Evolutionary conservation across 1,140 invertebrate species (phyloP).

Genomic region (Metopolophium dirhodum): DNA sequence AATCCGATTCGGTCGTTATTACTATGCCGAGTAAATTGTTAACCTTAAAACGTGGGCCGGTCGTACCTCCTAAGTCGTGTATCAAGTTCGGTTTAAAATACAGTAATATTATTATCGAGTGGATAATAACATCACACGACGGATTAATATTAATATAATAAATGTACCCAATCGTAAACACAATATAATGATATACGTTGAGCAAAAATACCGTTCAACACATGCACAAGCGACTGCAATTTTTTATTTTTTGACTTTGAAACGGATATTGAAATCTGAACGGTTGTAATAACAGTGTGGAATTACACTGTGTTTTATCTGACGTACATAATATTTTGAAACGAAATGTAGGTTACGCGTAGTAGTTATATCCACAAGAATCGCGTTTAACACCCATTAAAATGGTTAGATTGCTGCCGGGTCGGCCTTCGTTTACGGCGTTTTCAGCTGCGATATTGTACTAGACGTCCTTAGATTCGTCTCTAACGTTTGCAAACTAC

Average conservation of each 20-base stretch:
- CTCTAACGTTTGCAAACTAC: not conserved
- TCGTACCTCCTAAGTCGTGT: not conserved
- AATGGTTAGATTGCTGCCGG: not conserved
- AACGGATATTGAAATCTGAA: not conserved
- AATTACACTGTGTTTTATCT: not conserved
- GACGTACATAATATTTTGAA: not conserved
- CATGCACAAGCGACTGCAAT: not conserved
- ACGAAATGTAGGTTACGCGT: not conserved
- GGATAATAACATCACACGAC: not conserved
- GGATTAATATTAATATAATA: not conserved
- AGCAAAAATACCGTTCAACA: not conserved
- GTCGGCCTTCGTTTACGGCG: not conserved
- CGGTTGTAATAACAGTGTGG: not conserved
- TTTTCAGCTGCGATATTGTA: not conserved
- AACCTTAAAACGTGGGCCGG: not conserved
- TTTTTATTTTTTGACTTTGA: not conserved
- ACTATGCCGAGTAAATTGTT: not conserved
- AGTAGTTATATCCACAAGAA: not conserved
- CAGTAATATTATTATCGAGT: not conserved
- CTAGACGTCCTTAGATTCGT: conserved; percentile 6
- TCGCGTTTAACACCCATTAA: not conserved
- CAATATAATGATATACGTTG: not conserved
- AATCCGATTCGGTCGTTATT: not conserved
- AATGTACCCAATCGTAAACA: not conserved
- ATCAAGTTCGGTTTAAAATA: not conserved